Evolutionary conservation across 2,888 invertebrate species (phyloP).

Genomic region (Limnephilus marmoratus): DNA sequence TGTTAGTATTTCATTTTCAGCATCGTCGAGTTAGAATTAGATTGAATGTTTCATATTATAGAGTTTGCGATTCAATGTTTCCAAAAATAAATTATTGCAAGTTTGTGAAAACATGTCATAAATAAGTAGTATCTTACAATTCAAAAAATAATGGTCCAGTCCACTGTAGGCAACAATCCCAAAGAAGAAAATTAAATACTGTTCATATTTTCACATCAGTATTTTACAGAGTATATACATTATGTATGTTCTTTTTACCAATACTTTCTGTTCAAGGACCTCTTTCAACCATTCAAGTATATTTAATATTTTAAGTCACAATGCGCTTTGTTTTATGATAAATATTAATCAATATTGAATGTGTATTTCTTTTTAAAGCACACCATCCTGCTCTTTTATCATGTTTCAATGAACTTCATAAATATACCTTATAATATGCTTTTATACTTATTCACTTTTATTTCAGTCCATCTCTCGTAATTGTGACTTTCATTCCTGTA

Average conservation of each 20-base stretch:
- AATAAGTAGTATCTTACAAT: neutral
- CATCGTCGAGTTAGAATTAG: neutral
- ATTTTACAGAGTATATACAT: neutral
- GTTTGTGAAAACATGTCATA: neutral
- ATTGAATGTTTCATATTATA: neutral
- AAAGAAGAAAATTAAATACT: neutral
- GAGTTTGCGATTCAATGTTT: neutral
- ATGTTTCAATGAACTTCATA: neutral
- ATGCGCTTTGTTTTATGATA: neutral
- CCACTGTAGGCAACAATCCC: neutral
- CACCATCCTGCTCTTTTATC: neutral
- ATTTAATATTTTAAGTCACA: neutral
- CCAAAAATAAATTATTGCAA: neutral
- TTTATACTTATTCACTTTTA: neutral
- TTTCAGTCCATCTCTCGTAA: neutral
- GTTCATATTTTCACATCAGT: neutral
- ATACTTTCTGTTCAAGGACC: neutral
- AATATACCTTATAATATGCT: neutral
- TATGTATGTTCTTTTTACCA: neutral
- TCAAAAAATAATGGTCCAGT: neutral
- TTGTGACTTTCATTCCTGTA: slow-evolving; percentile 2
- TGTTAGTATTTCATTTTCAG: neutral
- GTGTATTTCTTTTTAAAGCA: neutral
- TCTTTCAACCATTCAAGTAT: neutral
- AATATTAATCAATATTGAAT: neutral